Evolutionary conservation across 2,113 vertebrate species (phyloP).

Genomic region (Charina bottae): DNA sequence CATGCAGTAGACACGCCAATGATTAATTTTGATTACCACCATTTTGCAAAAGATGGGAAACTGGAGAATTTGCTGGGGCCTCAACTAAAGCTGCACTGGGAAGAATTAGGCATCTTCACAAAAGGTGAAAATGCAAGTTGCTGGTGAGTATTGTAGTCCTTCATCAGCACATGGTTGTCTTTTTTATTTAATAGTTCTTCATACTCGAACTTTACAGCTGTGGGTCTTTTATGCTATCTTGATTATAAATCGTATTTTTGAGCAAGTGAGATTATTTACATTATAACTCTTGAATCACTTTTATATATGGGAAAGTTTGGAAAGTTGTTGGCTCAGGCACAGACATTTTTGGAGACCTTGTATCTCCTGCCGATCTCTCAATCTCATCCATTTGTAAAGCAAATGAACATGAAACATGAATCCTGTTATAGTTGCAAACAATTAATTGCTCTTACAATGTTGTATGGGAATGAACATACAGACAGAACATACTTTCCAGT

Average conservation of each 20-base stretch:
- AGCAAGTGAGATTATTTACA: neutral
- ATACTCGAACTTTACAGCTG: neutral
- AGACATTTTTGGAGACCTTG: neutral
- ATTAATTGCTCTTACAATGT: neutral
- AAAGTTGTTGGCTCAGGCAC: neutral
- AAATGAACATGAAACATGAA: neutral
- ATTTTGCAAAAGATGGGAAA: slow-evolving; percentile 80
- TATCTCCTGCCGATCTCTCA: neutral
- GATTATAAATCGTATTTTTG: neutral
- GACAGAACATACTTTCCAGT: neutral
- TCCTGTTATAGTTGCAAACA: neutral
- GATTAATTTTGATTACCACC: slow-evolving; percentile 83
- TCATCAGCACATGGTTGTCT: neutral
- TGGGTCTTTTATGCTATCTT: neutral
- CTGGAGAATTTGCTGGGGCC: slow-evolving; percentile 76
- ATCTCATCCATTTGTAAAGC: neutral
- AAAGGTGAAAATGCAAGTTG: slow-evolving; percentile 70
- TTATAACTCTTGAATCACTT: neutral
- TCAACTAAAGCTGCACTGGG: slow-evolving; percentile 78
- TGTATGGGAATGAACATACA: neutral
- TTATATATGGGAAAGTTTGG: neutral
- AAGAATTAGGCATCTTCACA: slow-evolving; percentile 77
- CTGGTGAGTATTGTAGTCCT: slow-evolving; percentile 72
- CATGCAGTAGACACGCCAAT: slow-evolving; percentile 80
- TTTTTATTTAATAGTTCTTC: neutral